Evolutionary conservation across 2,888 invertebrate species (phyloP), one percentile per base, ranked within the genome.

Genomic region (Elmis aenea): DNA sequence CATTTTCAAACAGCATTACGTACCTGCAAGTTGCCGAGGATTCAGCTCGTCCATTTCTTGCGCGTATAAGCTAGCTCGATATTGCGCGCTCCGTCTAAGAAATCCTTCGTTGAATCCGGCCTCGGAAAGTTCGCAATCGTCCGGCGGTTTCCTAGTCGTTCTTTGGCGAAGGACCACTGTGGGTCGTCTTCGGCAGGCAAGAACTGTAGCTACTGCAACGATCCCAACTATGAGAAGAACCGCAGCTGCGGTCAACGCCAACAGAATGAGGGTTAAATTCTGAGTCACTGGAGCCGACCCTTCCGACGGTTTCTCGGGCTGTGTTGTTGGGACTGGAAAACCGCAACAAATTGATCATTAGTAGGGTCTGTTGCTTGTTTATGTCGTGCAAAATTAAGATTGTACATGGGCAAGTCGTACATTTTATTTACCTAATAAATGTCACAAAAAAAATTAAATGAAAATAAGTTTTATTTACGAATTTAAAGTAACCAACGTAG

Each of bases 41-140:
- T 39, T 33, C 37, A 36, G 33, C 18, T 18, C 18, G 37, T 67
- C 67, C 38, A 63, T 57, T 29, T 67, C 67, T 39, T 56, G 57
- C 13, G 52, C 61, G 34, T 67, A 68, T 56, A 67, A 58, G 45
- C 67, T 67, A 8, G 66, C 64, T 38, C 68, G 55, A 44, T 66
- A 67, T 43, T 67, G 61, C 12, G 66, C 62, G 41, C 66, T 66
- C 32, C 68, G 52, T 33, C 68, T 46, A 18, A 67, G 67, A 43
- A 69, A 69, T 6, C 63, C 66, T 30, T 67, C 66, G 12, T 65
- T 66, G 45, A 69, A 69, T 10, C 68, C 68, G 12, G 61, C 66
- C 37, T 68, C 68, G 2, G 66, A 63, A 26, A 66, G 55, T 42
- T 67, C 67, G 26, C 61, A 52, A 23, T 67, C 65, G 21, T 67